Percentiles rank a stretch among this genome's conserved stretches.
Evolutionary conservation across 2,888 invertebrate species (phyloP).

Genomic region (Dolichopus griseipennis): DNA sequence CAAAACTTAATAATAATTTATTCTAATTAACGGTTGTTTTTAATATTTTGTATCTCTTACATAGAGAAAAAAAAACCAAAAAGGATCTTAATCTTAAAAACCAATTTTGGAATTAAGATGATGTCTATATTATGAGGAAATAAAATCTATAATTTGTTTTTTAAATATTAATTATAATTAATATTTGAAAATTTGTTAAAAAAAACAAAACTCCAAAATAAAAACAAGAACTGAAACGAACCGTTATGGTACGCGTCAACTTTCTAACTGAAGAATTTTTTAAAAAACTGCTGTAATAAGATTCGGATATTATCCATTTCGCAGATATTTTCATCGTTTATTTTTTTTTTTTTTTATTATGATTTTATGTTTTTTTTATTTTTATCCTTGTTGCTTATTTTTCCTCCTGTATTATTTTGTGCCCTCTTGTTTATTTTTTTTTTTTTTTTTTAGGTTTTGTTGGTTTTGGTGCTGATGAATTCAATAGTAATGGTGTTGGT

Average conservation of each 20-base stretch:
- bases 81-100: too few species aligned
- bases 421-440: neutral
- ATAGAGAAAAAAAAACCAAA: too few species aligned
- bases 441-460: slow-evolving; percentile 5
- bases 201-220: neutral
- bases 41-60: too few species aligned
- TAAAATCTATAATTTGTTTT: too few species aligned
- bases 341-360: neutral
- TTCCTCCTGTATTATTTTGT: slow-evolving; percentile 17
- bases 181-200: too few species aligned
- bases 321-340: slow-evolving; percentile 16
- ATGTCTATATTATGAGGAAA: too few species aligned
- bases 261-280: slow-evolving; percentile 37
- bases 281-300: slow-evolving; percentile 20
- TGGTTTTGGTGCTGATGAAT: neutral
- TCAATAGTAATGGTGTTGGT: neutral
- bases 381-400: neutral
- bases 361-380: neutral
- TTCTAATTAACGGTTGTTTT: too few species aligned
- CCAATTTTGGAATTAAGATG: too few species aligned
- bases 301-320: slow-evolving; percentile 27
- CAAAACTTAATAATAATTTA: too few species aligned
- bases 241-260: slow-evolving; percentile 43
- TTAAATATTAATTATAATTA: too few species aligned
- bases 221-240: slow-evolving; percentile 25